These are phyloP conservation scores for Drosophila leontia DNA, from an alignment of 1,140 invertebrate genomes.

Conservation along the genomic window DNA sequence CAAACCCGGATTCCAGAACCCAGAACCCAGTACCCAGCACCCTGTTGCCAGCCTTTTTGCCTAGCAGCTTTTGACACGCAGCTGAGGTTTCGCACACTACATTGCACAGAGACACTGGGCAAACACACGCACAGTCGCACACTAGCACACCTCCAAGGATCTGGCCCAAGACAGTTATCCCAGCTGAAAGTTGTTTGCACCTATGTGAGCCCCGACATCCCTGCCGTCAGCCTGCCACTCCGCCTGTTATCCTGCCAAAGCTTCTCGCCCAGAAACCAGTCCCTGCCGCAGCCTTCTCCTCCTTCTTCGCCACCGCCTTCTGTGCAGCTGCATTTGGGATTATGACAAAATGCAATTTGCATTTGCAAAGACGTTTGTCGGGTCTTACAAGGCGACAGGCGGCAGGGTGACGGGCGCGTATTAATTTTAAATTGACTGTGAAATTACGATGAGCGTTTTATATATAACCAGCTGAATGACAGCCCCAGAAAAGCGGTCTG, in stretches of 20 bases:
- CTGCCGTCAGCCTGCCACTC: slow-evolving; percentile 46
- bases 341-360: slow-evolving; percentile 83
- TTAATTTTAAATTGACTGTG: slow-evolving; percentile 84
- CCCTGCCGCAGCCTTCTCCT: not conserved
- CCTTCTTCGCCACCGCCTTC: not conserved
- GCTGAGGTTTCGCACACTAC: slow-evolving; percentile 50
- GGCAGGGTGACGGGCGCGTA: slow-evolving; percentile 61
- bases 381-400: slow-evolving; percentile 40
- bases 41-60: slow-evolving; percentile 17
- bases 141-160: slow-evolving; percentile 9
- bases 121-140: slow-evolving; percentile 16
- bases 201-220: slow-evolving; percentile 47
- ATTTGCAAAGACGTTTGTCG: slow-evolving; percentile 74
- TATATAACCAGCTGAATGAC: slow-evolving; percentile 42
- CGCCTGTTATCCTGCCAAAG: slow-evolving; percentile 52
- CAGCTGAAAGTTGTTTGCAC: slow-evolving; percentile 72
- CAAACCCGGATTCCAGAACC: not conserved
- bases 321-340: slow-evolving; percentile 68
- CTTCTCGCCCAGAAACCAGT: slow-evolving; percentile 22
- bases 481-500: not conserved
- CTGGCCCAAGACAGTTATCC: slow-evolving; percentile 43
- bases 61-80: slow-evolving; percentile 57
- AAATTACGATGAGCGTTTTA: slow-evolving; percentile 69
- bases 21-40: not conserved
- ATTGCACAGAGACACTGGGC: slow-evolving; percentile 29